A percentile compares a stretch with the other conserved stretches of the same genome.
phyloP scores from a whole-genome alignment of 2,888 invertebrate species.

The Morpho deidamia region DNA sequence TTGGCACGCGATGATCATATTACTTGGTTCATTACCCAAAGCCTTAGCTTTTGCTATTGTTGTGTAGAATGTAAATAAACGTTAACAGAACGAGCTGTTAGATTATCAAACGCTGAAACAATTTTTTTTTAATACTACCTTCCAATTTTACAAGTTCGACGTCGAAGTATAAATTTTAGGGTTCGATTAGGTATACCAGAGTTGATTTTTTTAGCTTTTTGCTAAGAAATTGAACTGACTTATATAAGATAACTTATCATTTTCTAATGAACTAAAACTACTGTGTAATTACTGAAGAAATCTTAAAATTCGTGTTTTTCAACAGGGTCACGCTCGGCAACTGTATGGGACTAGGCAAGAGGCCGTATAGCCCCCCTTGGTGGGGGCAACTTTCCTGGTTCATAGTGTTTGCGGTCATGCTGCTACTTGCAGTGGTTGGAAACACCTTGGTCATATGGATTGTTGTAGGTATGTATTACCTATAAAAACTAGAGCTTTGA shows the following conservation, averaged over 20 bases:
- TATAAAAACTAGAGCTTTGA: no score
- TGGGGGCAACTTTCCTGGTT: conserved; percentile 86
- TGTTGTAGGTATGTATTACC: conserved; percentile 82
- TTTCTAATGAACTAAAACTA: no score
- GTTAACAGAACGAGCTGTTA: conserved; percentile 36
- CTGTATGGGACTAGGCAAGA: conserved; percentile 78
- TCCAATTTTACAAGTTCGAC: no score
- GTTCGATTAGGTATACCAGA: no score
- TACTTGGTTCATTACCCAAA: no score
- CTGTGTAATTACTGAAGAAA: neutral
- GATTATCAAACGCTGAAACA: conserved; percentile 38
- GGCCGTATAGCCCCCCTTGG: conserved; percentile 80
- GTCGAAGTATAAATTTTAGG: no score
- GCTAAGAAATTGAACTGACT: no score
- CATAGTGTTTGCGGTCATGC: conserved; percentile 84
- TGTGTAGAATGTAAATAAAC: conserved; percentile 8
- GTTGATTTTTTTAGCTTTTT: no score
- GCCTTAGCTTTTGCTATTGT: no score
- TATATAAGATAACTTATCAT: no score
- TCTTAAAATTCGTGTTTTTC: neutral
- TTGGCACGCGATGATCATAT: no score
- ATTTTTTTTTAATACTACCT: neutral
- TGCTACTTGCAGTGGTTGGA: conserved; percentile 87
- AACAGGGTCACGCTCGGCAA: conserved; percentile 78
- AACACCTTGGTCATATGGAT: conserved; percentile 96